Base-by-base conservation (phyloP, 2,797 vertebrate genomes). In the Prunella strophiata region DNA sequence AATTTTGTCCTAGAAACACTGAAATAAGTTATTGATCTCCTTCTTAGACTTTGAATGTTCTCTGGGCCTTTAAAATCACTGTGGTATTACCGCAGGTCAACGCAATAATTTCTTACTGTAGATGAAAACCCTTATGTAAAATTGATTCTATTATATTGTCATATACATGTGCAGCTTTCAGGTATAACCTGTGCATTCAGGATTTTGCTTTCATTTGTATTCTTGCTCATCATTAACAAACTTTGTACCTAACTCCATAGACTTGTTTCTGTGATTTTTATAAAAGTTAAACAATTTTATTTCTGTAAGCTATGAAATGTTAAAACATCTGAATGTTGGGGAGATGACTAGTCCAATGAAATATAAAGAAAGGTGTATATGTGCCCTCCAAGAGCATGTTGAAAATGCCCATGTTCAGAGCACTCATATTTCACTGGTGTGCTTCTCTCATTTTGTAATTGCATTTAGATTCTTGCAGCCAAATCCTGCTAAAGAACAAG, bases 181-280 rank as follows among this genome's bases (percentile, higher is more conserved):
- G 70, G 18, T 92, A 83, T 66, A 84, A 83, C 34, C 42, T 89
- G 58, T 73, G 48, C 32, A 9, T 91, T 88, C 58, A 76, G 42
- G 76, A 75, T 66, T 93, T 85, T 79, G 65, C 48, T 89, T 94
- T 89, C 32, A 70, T 84, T 81, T 92, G 59, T 84, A 54, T 93
- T 68, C 65, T 89, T 93, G 62, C 52, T 74, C 42, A 88, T 30
- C 70, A 72, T 59, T 89, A 89, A 66, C 85, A 89, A 93, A 92
- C 25, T 26, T 75, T 81, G 62, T 91, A 73, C 59, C 63, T 75
- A 55, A 74, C 18, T 75, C 11, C 8, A 42, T 30, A 88, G 66
- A 32, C 26, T 91, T 81, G 32, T 74, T 91, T 85, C 73, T 89
- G 30, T 68, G 30, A 75, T 91, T 89, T 91, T 94, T 80, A 59